phyloP scores from a whole-genome alignment of 2,888 invertebrate species.

The Electrophaes corylata region DNA sequence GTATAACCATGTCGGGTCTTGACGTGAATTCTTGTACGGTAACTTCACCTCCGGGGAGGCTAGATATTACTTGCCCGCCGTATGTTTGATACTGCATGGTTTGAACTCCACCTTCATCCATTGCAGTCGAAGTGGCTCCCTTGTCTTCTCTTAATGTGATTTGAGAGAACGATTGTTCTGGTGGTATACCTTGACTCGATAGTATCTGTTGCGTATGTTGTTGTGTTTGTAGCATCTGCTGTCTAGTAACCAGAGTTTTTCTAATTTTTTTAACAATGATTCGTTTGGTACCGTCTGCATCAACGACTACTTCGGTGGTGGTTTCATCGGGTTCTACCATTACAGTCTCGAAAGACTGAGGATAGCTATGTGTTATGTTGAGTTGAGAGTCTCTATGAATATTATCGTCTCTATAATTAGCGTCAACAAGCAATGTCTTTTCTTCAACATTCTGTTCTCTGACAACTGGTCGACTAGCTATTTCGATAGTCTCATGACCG shows the following conservation, averaged over 20 bases:
- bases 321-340: constrained; percentile 93
- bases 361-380: constrained; percentile 88
- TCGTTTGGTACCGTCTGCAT: constrained; percentile 91
- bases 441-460: constrained; percentile 78
- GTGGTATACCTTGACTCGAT: constrained; percentile 83
- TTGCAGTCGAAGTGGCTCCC: constrained; percentile 82
- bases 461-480: constrained; percentile 85
- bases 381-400: constrained; percentile 86
- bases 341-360: constrained; percentile 91
- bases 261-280: constrained; percentile 90
- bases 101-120: constrained; percentile 86
- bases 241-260: constrained; percentile 87
- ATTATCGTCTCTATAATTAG: constrained; percentile 86
- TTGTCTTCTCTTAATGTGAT: constrained; percentile 87
- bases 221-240: constrained; percentile 86
- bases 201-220: constrained; percentile 83
- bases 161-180: constrained; percentile 87
- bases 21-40: constrained; percentile 87
- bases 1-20: constrained; percentile 84
- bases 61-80: constrained; percentile 86
- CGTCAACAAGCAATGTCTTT: constrained; percentile 88
- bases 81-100: constrained; percentile 86
- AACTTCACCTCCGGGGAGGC: constrained; percentile 86
- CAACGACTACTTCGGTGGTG: constrained; percentile 91
- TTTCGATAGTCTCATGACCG: constrained; percentile 89